These are phyloP conservation scores for Exaiptasia diaphana DNA, from an alignment of 64 coral and sea anemone genomes.

Conservation along the genomic window DNA sequence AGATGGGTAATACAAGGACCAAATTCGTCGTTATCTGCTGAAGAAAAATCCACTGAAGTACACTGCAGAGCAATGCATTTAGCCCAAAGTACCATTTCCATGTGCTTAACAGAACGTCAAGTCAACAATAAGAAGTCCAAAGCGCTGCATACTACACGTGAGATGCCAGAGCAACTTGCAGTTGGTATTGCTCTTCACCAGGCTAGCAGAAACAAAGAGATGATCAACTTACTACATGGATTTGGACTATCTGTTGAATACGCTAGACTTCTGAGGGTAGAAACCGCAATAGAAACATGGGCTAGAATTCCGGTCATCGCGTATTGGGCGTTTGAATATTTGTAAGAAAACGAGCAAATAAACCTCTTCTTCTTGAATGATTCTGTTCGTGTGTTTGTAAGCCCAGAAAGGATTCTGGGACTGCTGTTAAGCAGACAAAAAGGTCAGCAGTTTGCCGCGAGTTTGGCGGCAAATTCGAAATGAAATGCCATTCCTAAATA, in stretches of 20 bases:
- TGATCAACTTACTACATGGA: constrained; percentile 47
- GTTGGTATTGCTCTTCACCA: constrained; percentile 42
- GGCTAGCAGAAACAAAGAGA: constrained; percentile 31
- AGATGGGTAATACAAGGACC: constrained; percentile 44
- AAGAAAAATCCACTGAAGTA: neutral
- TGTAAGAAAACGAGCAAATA: no score
- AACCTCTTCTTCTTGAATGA: no score
- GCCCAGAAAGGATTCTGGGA: no score
- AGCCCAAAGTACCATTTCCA: constrained; percentile 44
- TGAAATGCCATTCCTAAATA: no score
- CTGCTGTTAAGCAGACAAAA: no score
- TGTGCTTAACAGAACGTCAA: constrained; percentile 43
- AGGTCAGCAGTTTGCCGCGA: no score
- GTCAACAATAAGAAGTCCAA: constrained; percentile 31
- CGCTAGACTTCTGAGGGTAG: constrained; percentile 32
- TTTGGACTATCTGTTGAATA: constrained; percentile 56
- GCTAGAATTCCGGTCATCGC: no score
- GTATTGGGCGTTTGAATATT: no score
- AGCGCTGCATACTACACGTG: neutral
- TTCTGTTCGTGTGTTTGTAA: no score
- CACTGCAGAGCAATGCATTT: constrained; percentile 18
- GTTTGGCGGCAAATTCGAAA: no score
- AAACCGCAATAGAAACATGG: constrained; percentile 11
- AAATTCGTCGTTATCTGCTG: neutral
- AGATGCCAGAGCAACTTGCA: constrained; percentile 41